Conservation (phyloP, 2,888 invertebrate species). For the Harpalus rubripes region DNA sequence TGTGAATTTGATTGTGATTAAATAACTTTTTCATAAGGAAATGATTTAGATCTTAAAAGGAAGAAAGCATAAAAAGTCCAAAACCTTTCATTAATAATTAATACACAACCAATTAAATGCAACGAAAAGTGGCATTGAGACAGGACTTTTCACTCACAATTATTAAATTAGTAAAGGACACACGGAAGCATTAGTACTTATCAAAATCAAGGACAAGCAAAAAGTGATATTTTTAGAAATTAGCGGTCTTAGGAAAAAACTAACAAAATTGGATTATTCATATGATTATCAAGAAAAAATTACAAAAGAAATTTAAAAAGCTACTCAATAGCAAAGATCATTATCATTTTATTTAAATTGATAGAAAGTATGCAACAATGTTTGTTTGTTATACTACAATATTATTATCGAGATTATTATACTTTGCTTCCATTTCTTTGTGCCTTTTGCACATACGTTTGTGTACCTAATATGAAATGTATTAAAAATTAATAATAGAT, state of each 20-base stretch:
- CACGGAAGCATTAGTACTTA: background rate
- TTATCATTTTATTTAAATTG: conserved; percentile 16
- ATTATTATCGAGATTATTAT: background rate
- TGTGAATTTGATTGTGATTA: conserved; percentile 8
- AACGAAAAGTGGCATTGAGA: conserved; percentile 13
- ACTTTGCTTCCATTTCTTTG: background rate
- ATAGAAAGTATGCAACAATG: background rate
- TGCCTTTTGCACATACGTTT: too few relatives aligned
- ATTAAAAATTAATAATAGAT: too few relatives aligned
- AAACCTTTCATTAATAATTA: conserved; percentile 14
- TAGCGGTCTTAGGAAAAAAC: background rate
- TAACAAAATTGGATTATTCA: background rate
- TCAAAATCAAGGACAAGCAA: conserved; percentile 1
- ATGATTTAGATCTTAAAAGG: background rate
- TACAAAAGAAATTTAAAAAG: background rate
- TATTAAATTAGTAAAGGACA: conserved; percentile 11
- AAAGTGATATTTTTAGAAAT: conserved; percentile 17
- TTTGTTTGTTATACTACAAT: background rate
- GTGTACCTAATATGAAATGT: too few relatives aligned
- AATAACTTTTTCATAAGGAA: conserved; percentile 37
- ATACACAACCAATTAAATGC: background rate
- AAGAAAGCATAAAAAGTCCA: conserved; percentile 21
- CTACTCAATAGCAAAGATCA: background rate
- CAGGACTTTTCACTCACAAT: background rate
- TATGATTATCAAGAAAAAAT: background rate